Evolutionary conservation across 2,797 vertebrate genomes (phyloP), one percentile per base, ranked within the genome.

Genomic region (Passerculus sandwichensis): DNA sequence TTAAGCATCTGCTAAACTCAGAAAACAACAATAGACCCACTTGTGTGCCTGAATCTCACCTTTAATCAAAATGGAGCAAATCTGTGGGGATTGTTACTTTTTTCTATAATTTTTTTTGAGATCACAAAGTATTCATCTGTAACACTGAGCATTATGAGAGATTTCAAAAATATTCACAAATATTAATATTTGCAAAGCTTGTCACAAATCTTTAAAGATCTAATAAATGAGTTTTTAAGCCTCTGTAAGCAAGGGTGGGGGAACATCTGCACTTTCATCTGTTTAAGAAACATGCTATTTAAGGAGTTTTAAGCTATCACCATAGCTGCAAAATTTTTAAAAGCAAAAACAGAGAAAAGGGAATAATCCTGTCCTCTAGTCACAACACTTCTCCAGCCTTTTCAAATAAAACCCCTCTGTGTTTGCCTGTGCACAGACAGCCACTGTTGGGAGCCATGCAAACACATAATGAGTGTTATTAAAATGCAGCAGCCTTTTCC

Each of bases 151-250:
- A 89, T 89, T 91, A 86, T 50, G 61, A 87, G 78, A 95, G 75
- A 84, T 93, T 96, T 93, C 32, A 64, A 66, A 95, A 96, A 88
- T 85, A 95, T 93, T 94, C 85, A 72, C 48, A 70, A 62, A 81
- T 86, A 95, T 82, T 95, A 94, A 91, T 93, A 92, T 91, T 74
- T 85, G 72, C 71, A 83, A 94, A 93, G 91, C 88, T 67, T 66
- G 71, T 42, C 3, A 6, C n/a, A 90, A 94, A 94, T 88, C 94
- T 91, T 74, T 51, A 78, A 94, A 83, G 80, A 77, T 53, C 47
- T 65, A 70, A 66, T 66, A 93, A 94, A 96, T 93, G 88, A 94
- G 81, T 44, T 87, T 79, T 94, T 94, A 95, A 94, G 92, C 93
- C 84, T 95, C 86, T 93, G 65, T 83, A 96, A 96, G 89, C 61